phyloP scores from a whole-genome alignment of 2,113 vertebrate genomes.

The Cephalophus harveyi region DNA sequence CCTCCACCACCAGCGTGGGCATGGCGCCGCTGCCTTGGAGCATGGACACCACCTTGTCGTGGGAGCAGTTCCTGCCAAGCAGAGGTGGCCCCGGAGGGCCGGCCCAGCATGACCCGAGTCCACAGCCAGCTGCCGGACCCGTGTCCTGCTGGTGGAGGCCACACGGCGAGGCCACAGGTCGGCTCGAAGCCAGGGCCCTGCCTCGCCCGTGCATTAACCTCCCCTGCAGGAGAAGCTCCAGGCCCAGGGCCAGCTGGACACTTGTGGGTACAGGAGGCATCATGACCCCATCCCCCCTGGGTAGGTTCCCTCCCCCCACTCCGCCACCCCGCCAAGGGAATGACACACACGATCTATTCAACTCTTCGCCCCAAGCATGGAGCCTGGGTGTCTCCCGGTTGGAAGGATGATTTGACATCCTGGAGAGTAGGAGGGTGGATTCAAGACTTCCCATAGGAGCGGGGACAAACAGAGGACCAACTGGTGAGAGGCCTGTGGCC shows the following conservation, averaged over 20 bases:
- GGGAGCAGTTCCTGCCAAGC: slow-evolving; percentile 92
- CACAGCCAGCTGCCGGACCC: neutral
- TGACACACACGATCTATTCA: neutral
- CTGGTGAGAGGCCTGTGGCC: neutral
- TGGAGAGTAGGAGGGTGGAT: neutral
- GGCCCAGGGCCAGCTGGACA: neutral
- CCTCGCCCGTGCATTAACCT: neutral
- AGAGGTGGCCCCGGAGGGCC: slow-evolving; percentile 36
- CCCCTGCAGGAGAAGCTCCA: neutral
- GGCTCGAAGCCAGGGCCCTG: neutral
- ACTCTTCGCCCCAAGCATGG: neutral
- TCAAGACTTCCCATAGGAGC: neutral
- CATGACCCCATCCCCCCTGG: too few relatives aligned
- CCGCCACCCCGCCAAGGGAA: neutral
- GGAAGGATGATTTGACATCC: neutral
- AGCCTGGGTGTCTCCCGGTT: neutral
- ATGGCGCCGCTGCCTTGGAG: slow-evolving; percentile 97
- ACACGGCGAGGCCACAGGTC: neutral
- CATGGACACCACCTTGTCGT: slow-evolving; percentile 99
- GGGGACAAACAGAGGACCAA: neutral
- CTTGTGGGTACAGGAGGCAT: neutral
- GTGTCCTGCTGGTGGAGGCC: neutral
- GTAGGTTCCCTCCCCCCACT: neutral
- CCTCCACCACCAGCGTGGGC: slow-evolving; percentile 96
- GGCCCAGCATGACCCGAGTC: neutral